Base-by-base conservation (phyloP, 2,113 vertebrate genomes). In the Cettia cetti region DNA sequence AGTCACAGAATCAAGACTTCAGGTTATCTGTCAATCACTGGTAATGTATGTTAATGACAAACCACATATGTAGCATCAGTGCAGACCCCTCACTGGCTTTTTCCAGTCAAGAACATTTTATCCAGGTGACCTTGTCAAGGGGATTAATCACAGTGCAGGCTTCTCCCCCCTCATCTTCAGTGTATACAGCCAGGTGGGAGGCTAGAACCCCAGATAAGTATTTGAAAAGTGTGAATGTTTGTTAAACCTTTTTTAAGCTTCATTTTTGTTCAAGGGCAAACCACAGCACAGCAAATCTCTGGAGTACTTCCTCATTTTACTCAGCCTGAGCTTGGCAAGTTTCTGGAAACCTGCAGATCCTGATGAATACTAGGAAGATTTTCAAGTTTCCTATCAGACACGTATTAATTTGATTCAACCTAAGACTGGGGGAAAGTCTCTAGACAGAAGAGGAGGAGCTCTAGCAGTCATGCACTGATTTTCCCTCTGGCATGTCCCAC, bases 331-430 rank as follows among this genome's bases (percentile, higher is more conserved):
- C 33, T 88, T 65, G 63, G 61, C 59, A 82, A 28, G 26, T 39
- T 94, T 89, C 89, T 87, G 82, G 63, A 92, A 87, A 85, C 27
- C 52, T 77, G 35, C 35, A 81, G 50, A 53, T 92, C 59, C 75
- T 85, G 35, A 74, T 78, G 71, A 95, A 77, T 81, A 64, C 39
- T 60, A 96, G 90, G 31, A 94, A 92, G 60, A 95, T 92, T 92
- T 95, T 83, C 54, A 92, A 77, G 56, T 64, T 88, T 81, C 49
- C 52, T 74, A 81, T 84, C 65, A 83, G 52, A 45, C 0, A 0
- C 5, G 1, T 37, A 78, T 60, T 90, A 81, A 78, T 84, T 81
- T 78, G 23, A 63, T 81, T 86, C 68, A n/a, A 37, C 35, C 47
- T 54, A 82, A 81, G 31, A 11, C 64, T 63, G 71, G 52, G 30